A percentile compares a stretch with the other conserved stretches of the same genome.
Conservation (phyloP, 2,888 invertebrate genomes). For the Anagyrus pseudococci region DNA sequence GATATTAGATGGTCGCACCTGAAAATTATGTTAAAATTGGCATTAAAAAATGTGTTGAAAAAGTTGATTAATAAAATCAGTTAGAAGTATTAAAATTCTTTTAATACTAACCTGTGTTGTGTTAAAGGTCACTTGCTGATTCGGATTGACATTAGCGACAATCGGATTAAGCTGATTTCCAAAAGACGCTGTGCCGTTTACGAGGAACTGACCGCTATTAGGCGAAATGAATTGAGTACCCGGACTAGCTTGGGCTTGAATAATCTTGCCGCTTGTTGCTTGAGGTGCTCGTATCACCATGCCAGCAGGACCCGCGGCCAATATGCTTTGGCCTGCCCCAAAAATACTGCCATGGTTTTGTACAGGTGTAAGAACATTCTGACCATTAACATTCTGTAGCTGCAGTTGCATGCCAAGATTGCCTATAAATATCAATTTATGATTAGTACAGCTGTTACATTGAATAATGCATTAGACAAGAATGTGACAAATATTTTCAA, state of each 20-base stretch:
- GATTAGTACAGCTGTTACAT: not conserved
- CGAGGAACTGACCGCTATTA: conserved; percentile 75
- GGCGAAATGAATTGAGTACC: conserved; percentile 78
- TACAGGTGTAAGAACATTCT: conserved; percentile 77
- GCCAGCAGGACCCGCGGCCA: conserved; percentile 73
- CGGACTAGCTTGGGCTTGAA: conserved; percentile 70
- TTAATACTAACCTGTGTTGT: conserved; percentile 61
- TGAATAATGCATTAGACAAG: too few species aligned
- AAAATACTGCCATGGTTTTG: conserved; percentile 71
- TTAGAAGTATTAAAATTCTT: conserved; percentile 1
- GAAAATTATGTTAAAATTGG: conserved; percentile 39
- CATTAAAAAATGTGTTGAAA: not conserved
- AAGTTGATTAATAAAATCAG: not conserved
- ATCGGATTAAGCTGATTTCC: conserved; percentile 82
- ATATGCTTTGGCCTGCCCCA: conserved; percentile 71
- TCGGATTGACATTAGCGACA: conserved; percentile 76
- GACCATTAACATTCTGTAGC: conserved; percentile 81
- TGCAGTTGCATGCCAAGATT: conserved; percentile 78
- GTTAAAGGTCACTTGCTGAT: conserved; percentile 71
- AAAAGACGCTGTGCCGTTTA: conserved; percentile 73
- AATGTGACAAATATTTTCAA: not conserved
- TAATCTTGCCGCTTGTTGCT: conserved; percentile 73
- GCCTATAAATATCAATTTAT: conserved; percentile 47
- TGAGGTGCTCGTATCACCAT: conserved; percentile 79
- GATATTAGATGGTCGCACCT: conserved; percentile 58